Evolutionary conservation across 2,888 invertebrate species (phyloP).

Genomic region (Xestoiulus laeticollis): DNA sequence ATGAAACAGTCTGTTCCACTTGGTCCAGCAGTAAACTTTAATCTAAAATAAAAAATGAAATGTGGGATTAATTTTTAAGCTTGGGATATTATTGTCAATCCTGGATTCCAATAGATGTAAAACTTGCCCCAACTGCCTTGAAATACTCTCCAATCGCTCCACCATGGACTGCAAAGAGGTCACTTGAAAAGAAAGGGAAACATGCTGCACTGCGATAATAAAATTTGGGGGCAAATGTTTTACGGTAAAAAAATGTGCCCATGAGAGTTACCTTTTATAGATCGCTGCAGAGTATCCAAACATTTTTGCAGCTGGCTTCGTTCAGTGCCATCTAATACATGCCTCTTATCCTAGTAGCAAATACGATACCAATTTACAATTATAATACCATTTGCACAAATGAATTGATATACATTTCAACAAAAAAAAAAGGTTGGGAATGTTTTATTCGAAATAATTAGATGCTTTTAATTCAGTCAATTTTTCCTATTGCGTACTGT

Average conservation of each 20-base stretch:
- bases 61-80: background rate
- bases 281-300: conserved; percentile 89
- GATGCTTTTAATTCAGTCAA: no score
- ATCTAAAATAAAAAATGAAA: conserved; percentile 65
- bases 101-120: background rate
- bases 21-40: conserved; percentile 86
- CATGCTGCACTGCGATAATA: no score
- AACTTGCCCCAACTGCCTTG: conserved; percentile 82
- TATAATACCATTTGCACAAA: conserved; percentile 63
- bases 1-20: conserved; percentile 86
- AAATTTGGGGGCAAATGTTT: no score
- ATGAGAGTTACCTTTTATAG: conserved; percentile 73
- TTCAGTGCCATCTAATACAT: conserved; percentile 85
- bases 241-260: background rate
- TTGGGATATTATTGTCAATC: no score
- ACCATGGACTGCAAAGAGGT: conserved; percentile 90
- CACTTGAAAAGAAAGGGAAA: conserved; percentile 67
- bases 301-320: conserved; percentile 88
- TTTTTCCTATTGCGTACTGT: no score
- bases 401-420: background rate
- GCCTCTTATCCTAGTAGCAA: conserved; percentile 80
- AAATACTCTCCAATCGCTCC: conserved; percentile 88
- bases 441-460: background rate
- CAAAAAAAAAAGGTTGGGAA: no score
- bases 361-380: conserved; percentile 56